Conservation (phyloP, 2,113 vertebrate genomes). For the Poecile atricapillus region DNA sequence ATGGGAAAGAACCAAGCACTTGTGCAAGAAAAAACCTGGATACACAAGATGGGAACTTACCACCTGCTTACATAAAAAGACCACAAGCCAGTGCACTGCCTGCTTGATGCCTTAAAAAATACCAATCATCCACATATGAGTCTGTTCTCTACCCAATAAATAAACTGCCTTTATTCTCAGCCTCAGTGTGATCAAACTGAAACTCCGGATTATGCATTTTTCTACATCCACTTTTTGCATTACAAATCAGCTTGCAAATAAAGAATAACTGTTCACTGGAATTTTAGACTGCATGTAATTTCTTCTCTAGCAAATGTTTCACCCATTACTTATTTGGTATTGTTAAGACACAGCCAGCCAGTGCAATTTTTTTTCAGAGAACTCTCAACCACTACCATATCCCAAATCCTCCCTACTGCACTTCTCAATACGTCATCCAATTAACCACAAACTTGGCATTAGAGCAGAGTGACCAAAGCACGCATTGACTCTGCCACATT, state of each 20-base stretch:
- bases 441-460: neutral
- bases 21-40: neutral
- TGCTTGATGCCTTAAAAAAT: neutral
- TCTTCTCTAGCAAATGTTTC: neutral
- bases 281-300: neutral
- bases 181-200: neutral
- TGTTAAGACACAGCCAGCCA: neutral
- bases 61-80: neutral
- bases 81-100: neutral
- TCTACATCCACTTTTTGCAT: slow-evolving; percentile 24
- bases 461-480: neutral
- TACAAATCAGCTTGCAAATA: slow-evolving; percentile 26
- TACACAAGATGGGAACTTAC: neutral
- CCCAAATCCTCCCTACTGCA: neutral
- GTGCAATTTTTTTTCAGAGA: neutral
- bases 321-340: neutral
- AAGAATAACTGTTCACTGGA: neutral
- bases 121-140: neutral
- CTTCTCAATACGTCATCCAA: neutral
- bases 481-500: neutral
- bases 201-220: neutral
- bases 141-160: neutral
- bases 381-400: neutral
- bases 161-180: neutral
- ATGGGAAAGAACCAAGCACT: neutral